Conservation (phyloP, 2,888 invertebrate species). For the Alentia gelatinosa region DNA sequence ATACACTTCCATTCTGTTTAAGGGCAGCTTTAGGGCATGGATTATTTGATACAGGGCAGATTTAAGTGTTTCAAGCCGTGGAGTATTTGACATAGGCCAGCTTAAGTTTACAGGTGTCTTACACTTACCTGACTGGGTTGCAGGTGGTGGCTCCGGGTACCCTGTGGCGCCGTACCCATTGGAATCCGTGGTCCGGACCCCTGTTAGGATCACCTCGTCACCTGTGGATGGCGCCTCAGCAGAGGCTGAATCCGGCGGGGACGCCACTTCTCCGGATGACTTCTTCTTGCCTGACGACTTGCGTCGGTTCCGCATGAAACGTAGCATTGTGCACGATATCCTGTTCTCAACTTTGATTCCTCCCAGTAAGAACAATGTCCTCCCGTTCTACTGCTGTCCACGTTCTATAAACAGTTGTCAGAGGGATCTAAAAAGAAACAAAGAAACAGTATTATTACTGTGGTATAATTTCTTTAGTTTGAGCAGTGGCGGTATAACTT, state of each 20-base stretch:
- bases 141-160: not conserved
- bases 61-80: too few relatives aligned
- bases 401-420: not conserved
- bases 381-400: not conserved
- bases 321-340: not conserved
- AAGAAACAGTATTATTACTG: too few relatives aligned
- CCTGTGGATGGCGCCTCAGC: not conserved
- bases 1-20: too few relatives aligned
- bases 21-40: too few relatives aligned
- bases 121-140: not conserved
- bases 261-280: not conserved
- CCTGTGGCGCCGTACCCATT: not conserved
- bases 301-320: conserved; percentile 27
- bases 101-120: too few relatives aligned
- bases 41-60: too few relatives aligned
- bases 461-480: too few relatives aligned
- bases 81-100: too few relatives aligned
- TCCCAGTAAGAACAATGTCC: not conserved
- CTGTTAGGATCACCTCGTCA: not conserved
- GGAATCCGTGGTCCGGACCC: not conserved
- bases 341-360: not conserved
- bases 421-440: too few relatives aligned
- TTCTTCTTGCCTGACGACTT: conserved; percentile 21
- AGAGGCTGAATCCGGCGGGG: not conserved
- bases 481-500: too few relatives aligned